Conservation (phyloP, 1,140 invertebrate species). For the Luehdorfia chinensis region DNA sequence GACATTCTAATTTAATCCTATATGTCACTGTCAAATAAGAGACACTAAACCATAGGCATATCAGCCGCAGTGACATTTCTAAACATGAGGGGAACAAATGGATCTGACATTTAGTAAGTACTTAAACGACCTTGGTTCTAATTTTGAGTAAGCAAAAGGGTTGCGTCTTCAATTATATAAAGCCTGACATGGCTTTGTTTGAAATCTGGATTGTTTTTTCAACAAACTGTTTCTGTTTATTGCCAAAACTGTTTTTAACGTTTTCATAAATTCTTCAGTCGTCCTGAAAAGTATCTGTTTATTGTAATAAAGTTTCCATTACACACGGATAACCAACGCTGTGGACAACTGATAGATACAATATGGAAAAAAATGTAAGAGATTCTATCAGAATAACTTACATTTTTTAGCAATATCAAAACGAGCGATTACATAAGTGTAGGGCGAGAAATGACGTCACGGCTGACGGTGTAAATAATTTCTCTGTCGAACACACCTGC, state of each 20-base stretch:
- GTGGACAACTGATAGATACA: too few relatives aligned
- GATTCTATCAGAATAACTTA: constrained; percentile 43
- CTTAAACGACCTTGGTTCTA: constrained; percentile 62
- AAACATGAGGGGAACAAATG: constrained; percentile 68
- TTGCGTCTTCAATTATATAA: constrained; percentile 39
- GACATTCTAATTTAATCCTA: constrained; percentile 67
- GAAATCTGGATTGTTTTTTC: constrained; percentile 15
- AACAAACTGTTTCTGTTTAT: constrained; percentile 24
- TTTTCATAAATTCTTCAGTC: too few relatives aligned
- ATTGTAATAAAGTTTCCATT: too few relatives aligned
- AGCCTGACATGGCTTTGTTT: constrained; percentile 15
- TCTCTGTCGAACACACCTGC: constrained; percentile 76
- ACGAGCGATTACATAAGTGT: constrained; percentile 38
- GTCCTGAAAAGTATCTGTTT: too few relatives aligned
- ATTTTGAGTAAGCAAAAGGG: constrained; percentile 47
- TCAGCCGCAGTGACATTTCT: constrained; percentile 70
- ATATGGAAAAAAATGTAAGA: too few relatives aligned
- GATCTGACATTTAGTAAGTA: constrained; percentile 67
- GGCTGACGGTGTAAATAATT: constrained; percentile 74
- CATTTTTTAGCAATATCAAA: constrained; percentile 59
- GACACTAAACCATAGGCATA: constrained; percentile 67
- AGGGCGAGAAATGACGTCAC: constrained; percentile 57
- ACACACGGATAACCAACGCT: too few relatives aligned
- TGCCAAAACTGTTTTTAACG: too few relatives aligned
- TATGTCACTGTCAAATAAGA: constrained; percentile 68